Conservation (phyloP, 1,140 invertebrate species). For the Leptinotarsa defecta region DNA sequence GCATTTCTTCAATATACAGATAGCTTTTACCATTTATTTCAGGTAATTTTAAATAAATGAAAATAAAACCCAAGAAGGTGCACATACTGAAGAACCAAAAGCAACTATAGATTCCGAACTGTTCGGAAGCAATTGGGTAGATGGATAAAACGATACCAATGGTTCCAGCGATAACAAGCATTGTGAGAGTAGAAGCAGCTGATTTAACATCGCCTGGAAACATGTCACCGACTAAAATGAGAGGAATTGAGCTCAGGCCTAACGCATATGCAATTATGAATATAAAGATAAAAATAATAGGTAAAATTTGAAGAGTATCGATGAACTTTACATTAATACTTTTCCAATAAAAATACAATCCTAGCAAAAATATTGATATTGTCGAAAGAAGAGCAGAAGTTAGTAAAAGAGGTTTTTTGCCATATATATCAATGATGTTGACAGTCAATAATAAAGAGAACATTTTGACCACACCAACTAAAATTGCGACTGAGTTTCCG, state of each 20-base stretch:
- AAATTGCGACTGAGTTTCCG: constrained; percentile 1
- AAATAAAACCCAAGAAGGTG: not conserved
- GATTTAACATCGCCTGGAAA: constrained; percentile 7
- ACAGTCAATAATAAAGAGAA: not conserved
- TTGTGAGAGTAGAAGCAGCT: not conserved
- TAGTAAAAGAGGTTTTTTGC: constrained; percentile 1
- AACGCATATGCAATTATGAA: constrained; percentile 12
- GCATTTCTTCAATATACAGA: not conserved
- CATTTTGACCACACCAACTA: constrained; percentile 12
- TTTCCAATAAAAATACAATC: constrained; percentile 10
- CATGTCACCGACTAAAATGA: not conserved
- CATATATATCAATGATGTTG: constrained; percentile 5
- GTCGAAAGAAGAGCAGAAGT: not conserved
- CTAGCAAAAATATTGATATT: not conserved
- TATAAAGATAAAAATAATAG: not conserved
- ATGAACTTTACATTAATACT: not conserved
- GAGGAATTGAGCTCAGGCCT: not conserved
- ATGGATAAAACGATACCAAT: not conserved
- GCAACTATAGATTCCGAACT: not conserved
- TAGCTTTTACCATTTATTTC: not conserved
- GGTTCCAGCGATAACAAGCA: not conserved
- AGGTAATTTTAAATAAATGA: not conserved
- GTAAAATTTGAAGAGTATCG: not conserved
- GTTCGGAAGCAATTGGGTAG: not conserved
- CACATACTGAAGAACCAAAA: not conserved